These are phyloP conservation scores for Megalurothrips usitatus DNA, from an alignment of 2,888 invertebrate genomes.

Conservation along the genomic window DNA sequence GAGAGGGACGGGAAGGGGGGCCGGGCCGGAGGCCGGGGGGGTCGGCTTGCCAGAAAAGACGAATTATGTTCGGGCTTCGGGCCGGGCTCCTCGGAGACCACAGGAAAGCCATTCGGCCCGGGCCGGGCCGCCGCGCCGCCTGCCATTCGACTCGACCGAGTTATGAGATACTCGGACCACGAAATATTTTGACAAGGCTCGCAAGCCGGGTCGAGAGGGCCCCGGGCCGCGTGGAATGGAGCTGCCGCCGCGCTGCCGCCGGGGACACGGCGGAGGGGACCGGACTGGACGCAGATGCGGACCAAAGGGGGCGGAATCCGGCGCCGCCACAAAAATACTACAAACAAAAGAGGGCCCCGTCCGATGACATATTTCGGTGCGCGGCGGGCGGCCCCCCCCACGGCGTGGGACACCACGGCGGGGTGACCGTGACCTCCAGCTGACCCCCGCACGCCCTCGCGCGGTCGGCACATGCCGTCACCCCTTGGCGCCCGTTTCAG, in stretches of 20 bases:
- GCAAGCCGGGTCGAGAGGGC: not conserved
- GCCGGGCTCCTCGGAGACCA: not conserved
- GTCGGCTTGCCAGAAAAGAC: not conserved
- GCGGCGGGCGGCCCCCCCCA: too few relatives aligned
- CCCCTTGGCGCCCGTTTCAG: too few relatives aligned
- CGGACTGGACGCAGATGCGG: not conserved
- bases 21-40: not conserved
- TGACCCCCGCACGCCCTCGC: too few relatives aligned
- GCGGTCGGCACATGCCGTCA: too few relatives aligned
- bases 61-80: not conserved
- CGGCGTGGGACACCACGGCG: too few relatives aligned
- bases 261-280: too few relatives aligned
- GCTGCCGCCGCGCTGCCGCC: not conserved
- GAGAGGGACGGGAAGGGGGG: not conserved
- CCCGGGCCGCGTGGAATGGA: not conserved
- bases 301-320: not conserved
- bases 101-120: not conserved
- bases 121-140: not conserved
- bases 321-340: not conserved
- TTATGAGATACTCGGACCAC: constrained; percentile 17
- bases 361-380: too few relatives aligned
- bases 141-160: not conserved
- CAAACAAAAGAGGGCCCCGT: too few relatives aligned
- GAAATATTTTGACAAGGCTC: constrained; percentile 19
- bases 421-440: too few relatives aligned